Conservation (phyloP, 37 sponge, comb jelly and placozoan genomes). For the Chondrosia reniformis region DNA sequence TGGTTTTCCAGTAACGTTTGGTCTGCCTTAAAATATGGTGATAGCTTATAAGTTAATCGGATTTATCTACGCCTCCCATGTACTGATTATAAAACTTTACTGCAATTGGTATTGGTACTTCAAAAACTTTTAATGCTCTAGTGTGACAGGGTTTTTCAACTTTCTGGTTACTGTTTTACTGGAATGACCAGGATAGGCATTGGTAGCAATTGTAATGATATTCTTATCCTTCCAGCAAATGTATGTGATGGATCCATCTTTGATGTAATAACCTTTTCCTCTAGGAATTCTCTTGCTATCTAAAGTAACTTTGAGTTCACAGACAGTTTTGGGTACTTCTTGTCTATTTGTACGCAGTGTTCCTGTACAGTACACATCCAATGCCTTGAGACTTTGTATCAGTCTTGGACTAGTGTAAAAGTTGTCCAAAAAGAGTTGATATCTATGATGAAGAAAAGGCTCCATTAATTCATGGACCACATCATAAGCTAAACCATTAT, state of each 20-base stretch:
- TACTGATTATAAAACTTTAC: no score
- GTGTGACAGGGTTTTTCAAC: no score
- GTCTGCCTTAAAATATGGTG: no score
- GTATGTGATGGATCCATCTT: conserved; percentile 18
- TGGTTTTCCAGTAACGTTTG: no score
- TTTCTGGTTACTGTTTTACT: no score
- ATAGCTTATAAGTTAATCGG: no score
- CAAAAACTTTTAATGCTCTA: no score
- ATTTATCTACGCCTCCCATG: no score
- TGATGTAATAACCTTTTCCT: conserved; percentile 37
- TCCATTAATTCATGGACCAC: conserved; percentile 2
- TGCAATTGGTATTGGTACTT: no score
- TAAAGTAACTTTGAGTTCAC: background rate
- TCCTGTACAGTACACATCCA: conserved; percentile 1
- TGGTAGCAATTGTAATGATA: conserved; percentile 31
- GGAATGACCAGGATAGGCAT: conserved; percentile 25
- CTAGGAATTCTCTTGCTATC: background rate
- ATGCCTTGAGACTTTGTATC: background rate
- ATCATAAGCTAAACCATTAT: conserved; percentile 6
- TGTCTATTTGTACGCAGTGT: background rate
- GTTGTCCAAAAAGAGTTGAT: conserved; percentile 14
- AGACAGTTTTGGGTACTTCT: conserved; percentile 15
- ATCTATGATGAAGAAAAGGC: conserved; percentile 10
- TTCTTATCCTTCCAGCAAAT: conserved; percentile 23
- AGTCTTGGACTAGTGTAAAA: conserved; percentile 14